A percentile compares a stretch with the other conserved stretches of the same genome.
phyloP scores from a whole-genome alignment of 2,113 vertebrate genomes.

The Sylvia atricapilla region DNA sequence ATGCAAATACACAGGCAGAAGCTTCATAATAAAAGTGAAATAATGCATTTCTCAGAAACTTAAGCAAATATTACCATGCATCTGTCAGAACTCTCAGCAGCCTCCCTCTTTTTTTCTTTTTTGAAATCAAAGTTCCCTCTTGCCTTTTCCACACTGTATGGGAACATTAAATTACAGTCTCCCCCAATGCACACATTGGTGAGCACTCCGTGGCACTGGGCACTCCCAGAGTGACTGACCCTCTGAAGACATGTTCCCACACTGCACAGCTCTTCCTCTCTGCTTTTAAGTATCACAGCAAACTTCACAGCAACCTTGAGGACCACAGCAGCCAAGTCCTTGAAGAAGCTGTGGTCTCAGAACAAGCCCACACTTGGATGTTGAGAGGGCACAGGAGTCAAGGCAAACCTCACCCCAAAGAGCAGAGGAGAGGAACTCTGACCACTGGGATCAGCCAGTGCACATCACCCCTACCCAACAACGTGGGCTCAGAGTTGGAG shows the following conservation, averaged over 20 bases:
- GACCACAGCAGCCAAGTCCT: not conserved
- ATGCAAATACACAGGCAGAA: not conserved
- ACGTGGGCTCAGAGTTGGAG: accelerated
- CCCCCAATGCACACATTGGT: not conserved
- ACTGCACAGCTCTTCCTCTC: not conserved
- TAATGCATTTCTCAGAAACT: not conserved
- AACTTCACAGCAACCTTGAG: not conserved
- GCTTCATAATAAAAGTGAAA: not conserved
- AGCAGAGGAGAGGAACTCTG: not conserved
- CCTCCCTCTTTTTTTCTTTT: not conserved
- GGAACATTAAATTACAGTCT: not conserved
- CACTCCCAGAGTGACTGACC: not conserved
- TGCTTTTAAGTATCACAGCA: not conserved
- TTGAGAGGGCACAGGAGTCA: not conserved
- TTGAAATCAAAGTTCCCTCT: not conserved
- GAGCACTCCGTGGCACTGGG: accelerated
- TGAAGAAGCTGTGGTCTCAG: not conserved
- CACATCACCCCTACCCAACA: not conserved
- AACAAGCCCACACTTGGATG: not conserved
- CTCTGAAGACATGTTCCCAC: not conserved
- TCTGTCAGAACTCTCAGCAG: not conserved
- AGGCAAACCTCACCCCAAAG: not conserved
- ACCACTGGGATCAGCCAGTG: not conserved
- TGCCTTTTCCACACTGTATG: not conserved
- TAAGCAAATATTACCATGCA: not conserved